A percentile compares a stretch with the other conserved stretches of the same genome.
phyloP scores from a whole-genome alignment of 2,888 invertebrate species.

The Pharmacophagus antenor region DNA sequence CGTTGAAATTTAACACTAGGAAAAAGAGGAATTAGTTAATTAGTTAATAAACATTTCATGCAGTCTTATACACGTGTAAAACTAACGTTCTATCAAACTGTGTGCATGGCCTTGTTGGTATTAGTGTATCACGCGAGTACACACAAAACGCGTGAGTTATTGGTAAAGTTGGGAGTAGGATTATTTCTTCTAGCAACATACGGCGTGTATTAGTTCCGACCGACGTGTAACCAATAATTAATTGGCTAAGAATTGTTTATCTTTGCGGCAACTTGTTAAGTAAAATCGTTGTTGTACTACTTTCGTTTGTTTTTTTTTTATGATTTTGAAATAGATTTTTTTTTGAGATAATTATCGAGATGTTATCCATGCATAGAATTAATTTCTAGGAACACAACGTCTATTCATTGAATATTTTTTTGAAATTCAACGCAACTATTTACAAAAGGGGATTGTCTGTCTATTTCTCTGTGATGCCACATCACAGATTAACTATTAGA shows the following conservation, averaged over 20 bases:
- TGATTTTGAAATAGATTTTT: too few relatives aligned
- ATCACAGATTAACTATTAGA: too few relatives aligned
- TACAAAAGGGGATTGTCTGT: too few relatives aligned
- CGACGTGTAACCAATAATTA: conserved; percentile 49
- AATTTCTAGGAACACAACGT: too few relatives aligned
- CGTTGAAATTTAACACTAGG: neutral
- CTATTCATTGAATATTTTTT: too few relatives aligned
- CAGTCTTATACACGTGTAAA: neutral
- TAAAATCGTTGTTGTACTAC: neutral
- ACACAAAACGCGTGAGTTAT: conserved; percentile 47
- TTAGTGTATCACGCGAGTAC: conserved; percentile 39
- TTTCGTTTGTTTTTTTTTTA: neutral
- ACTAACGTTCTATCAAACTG: neutral
- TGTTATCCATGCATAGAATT: too few relatives aligned
- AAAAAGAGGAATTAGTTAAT: neutral
- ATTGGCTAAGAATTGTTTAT: conserved; percentile 49
- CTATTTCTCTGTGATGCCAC: too few relatives aligned
- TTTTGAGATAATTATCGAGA: too few relatives aligned
- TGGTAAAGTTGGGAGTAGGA: conserved; percentile 28
- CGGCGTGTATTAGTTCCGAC: conserved; percentile 33
- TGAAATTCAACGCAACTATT: too few relatives aligned
- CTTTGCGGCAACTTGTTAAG: conserved; percentile 36
- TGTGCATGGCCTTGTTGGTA: conserved; percentile 2
- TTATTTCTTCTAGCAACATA: conserved; percentile 31
- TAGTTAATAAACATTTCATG: neutral